Base-by-base conservation (phyloP, 2,113 vertebrate species). In the Phrynocephalus versicolor region DNA sequence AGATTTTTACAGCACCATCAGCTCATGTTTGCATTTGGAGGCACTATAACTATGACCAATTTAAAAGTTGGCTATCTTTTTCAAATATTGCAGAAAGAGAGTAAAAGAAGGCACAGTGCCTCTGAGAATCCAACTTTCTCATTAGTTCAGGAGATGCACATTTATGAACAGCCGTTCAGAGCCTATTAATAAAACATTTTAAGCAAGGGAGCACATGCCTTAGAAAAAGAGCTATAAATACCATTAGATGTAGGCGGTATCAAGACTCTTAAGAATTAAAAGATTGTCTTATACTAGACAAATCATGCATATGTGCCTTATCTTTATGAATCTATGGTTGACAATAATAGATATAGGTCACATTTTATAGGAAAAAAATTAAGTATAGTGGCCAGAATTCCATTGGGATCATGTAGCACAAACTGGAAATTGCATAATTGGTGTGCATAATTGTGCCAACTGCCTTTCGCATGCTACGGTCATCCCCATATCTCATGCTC, bases 211-310 rank as follows among this genome's bases (percentile, higher is more conserved):
- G 55, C 13, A 33, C 27, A n/a, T 76, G 45, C 33, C 74, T 76
- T 60, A 21, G 51, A 35, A 60, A 78, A 78, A 77, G n/a, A 19
- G 55, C n/a, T 77, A 77, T 57, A 77, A 77, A 77, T 77, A 78
- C 30, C 33, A n/a, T 60, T n/a, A 23, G n/a, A 60, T 78, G 55
- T 78, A 55, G 45, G 45, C 41, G 72, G 57, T 88, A 90, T 90
- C 88, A 87, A 91, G 85, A 64, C 45, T 1, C 45, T 74, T 85
- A 79, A 77, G 82, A 90, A 75, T 91, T 75, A 88, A 92, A 92
- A 89, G 78, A 3, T n/a, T 90, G 73, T 90, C 65, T 7, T 73
- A 85, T 84, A 33, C 81, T 82, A 90, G 88, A 60, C 51, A 55
- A 18, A 2, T 35, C 41, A 58, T 78, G 55, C 55, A 9, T 74